Percentiles rank a stretch among this genome's conserved stretches.
Conservation (phyloP, 2,113 vertebrate species). For the Panthera tigris region DNA sequence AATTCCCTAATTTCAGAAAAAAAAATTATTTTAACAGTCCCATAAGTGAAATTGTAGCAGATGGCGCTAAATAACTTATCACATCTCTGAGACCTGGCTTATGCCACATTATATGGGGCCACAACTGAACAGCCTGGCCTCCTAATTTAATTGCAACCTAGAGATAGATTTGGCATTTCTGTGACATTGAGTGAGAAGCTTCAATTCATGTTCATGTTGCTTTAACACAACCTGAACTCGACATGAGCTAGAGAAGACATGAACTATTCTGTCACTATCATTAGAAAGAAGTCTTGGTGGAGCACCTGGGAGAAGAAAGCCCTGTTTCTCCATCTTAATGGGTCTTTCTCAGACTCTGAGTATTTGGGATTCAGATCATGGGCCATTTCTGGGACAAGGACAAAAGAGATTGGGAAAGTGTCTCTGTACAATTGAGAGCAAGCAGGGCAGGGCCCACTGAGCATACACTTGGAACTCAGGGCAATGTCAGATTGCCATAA, state of each 20-base stretch:
- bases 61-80: constrained; percentile 64
- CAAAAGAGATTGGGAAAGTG: background rate
- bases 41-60: constrained; percentile 63
- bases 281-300: background rate
- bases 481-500: background rate
- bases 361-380: background rate
- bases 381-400: background rate
- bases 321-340: background rate
- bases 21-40: constrained; percentile 22
- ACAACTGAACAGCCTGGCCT: constrained; percentile 43
- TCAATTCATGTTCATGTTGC: constrained; percentile 26
- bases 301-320: background rate
- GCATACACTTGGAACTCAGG: background rate
- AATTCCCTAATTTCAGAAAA: constrained; percentile 25
- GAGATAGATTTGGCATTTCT: background rate
- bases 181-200: constrained; percentile 24
- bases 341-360: background rate
- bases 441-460: background rate
- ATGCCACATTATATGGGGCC: background rate
- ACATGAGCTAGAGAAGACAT: constrained; percentile 19
- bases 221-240: constrained; percentile 15
- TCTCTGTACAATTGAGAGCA: background rate
- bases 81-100: constrained; percentile 48
- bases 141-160: constrained; percentile 58
- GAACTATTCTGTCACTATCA: background rate